Conservation (phyloP, 2,797 vertebrate genomes). For the Enteromius treurensis region DNA sequence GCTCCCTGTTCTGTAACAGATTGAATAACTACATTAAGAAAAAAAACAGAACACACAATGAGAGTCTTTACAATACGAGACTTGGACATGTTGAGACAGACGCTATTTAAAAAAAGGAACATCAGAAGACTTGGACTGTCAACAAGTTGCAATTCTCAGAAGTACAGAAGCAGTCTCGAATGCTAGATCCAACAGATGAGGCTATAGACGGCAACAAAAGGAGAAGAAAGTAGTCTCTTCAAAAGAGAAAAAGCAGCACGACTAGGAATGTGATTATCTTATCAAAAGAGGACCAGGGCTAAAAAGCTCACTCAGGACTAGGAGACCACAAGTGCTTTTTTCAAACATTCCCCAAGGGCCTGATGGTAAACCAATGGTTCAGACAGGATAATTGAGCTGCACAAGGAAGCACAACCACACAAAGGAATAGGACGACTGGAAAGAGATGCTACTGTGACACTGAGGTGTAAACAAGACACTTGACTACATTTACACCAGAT, state of each 20-base stretch:
- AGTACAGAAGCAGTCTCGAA: constrained; percentile 34
- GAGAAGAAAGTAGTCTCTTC: constrained; percentile 24
- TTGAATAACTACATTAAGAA: constrained; percentile 18
- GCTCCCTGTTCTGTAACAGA: constrained; percentile 14
- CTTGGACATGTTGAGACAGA: constrained; percentile 34
- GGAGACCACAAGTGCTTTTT: constrained; percentile 27
- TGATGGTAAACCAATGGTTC: constrained; percentile 17
- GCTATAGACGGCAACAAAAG: constrained; percentile 30
- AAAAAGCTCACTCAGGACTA: constrained; percentile 20
- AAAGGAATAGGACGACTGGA: neutral
- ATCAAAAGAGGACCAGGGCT: constrained; percentile 25
- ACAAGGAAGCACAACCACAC: neutral
- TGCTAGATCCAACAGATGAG: constrained; percentile 20
- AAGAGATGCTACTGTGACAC: neutral
- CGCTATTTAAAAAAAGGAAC: constrained; percentile 21
- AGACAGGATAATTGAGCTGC: constrained; percentile 33
- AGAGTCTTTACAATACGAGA: constrained; percentile 2
- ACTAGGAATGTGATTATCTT: constrained; percentile 30
- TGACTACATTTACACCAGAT: neutral
- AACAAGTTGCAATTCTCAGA: constrained; percentile 54
- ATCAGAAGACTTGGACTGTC: constrained; percentile 49
- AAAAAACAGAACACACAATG: constrained; percentile 27
- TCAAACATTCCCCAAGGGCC: constrained; percentile 24
- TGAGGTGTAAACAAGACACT: neutral
- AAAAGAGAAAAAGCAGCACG: constrained; percentile 26